Evolutionary conservation across 1,140 invertebrate species (phyloP), one percentile per base, ranked within the genome.

Genomic region (Drosophila tristis): DNA sequence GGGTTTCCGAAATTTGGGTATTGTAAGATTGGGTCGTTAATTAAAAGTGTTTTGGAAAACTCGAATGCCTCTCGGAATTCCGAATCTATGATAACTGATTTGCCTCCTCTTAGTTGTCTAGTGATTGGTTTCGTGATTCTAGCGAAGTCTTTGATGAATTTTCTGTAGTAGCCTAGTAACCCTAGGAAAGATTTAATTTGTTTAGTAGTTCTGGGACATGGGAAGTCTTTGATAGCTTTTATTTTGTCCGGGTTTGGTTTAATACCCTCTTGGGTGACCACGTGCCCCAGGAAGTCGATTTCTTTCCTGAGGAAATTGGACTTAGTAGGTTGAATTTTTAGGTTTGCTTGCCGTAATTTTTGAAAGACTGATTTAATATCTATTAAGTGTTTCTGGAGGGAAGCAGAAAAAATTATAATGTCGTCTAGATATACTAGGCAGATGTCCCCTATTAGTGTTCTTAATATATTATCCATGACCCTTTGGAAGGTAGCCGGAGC

Each of bases 251-350:
- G 16, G 31, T 56, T 56, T 11, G 39, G 54, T 2, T 25, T 53
- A 0, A 56, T 25, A 0, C 54, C 54, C 13, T 56, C 54, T 29
- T 43, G 42, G 7, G 55, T 57, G 8, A 57, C 43, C 1, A 57
- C 16, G 1, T 57, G 43, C 8, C 55, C 55, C 13, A 57, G 16
- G 13, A 57, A 57, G 3, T 43, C 42, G 5, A 44, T 55, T 23
- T 55, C 16, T 20, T 42, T 42, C 13, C 20, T 39, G 3, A 23
- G 2, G 8, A 55, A 55, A 4, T 55, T 16, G 1, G 53, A 55
- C 8, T 55, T 55, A 5, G 11, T n/a, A 15, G 2, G 6, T 42
- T 39, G 31, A 23, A 56, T n/a, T 15, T 57, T 26, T 15, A 57
- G 15, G 6, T 57, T 57, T 0, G 55, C 39, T 2, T 57, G 11